phyloP scores from a whole-genome alignment of 2,888 invertebrate species.

The Agriopis aurantiaria region DNA sequence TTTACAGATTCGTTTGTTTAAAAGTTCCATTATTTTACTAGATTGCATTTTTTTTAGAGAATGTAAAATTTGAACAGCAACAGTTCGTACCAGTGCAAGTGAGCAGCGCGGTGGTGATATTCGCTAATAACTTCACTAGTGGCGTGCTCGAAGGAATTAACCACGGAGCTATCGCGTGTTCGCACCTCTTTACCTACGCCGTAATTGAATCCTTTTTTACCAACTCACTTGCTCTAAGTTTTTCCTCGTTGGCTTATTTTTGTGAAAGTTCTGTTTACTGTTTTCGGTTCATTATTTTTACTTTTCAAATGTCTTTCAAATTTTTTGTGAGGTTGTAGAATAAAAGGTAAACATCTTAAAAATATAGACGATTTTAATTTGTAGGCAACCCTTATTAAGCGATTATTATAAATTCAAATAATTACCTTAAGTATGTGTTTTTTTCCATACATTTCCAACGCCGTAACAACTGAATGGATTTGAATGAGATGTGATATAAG shows the following conservation, averaged over 20 bases:
- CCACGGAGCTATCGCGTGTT: conserved; percentile 56
- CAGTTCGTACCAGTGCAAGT: neutral
- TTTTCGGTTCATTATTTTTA: neutral
- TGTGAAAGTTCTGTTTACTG: neutral
- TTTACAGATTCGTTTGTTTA: no score
- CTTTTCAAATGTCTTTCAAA: neutral
- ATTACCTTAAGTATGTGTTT: no score
- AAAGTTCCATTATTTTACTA: no score
- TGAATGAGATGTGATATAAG: no score
- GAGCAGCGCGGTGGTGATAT: conserved; percentile 3
- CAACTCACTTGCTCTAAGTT: conserved; percentile 10
- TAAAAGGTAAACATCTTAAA: neutral
- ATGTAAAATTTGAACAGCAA: neutral
- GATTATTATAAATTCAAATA: no score
- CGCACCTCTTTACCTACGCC: conserved; percentile 55
- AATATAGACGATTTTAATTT: neutral
- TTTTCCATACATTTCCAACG: no score
- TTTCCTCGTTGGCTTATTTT: conserved; percentile 1
- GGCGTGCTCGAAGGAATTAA: conserved; percentile 41
- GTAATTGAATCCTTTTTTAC: conserved; percentile 59
- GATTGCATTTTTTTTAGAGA: neutral
- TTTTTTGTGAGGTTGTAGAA: no score
- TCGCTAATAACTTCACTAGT: conserved; percentile 28
- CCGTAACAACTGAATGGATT: no score
- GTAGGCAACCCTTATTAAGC: no score